Percentiles rank a stretch among this genome's conserved stretches.
These are phyloP conservation scores for Asobara japonica DNA, from an alignment of 1,140 invertebrate genomes.

Conservation along the genomic window DNA sequence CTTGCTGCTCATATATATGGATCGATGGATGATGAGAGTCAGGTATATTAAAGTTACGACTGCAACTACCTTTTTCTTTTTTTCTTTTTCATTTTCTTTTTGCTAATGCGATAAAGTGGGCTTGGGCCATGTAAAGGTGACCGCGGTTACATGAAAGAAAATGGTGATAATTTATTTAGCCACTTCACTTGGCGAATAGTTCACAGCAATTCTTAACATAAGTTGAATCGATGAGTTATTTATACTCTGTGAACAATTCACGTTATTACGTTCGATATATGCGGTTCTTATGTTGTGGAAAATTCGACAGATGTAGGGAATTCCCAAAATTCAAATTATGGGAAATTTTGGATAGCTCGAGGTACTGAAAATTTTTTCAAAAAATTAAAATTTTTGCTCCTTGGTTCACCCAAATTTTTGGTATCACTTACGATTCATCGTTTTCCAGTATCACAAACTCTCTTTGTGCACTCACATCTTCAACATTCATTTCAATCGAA, in stretches of 20 bases:
- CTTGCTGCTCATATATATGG: conserved; percentile 51
- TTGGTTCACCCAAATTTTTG: too few species aligned
- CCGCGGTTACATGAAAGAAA: conserved; percentile 4
- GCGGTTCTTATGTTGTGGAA: background rate
- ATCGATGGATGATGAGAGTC: conserved; percentile 44
- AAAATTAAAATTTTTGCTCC: too few species aligned
- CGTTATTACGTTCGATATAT: background rate
- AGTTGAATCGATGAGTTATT: conserved; percentile 2
- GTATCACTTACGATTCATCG: background rate
- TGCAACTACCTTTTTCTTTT: background rate
- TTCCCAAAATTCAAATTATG: too few species aligned
- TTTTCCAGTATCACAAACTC: background rate
- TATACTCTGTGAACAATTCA: background rate
- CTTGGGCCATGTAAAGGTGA: background rate
- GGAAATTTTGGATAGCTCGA: too few species aligned
- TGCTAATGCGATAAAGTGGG: background rate
- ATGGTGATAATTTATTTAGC: background rate
- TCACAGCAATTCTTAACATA: background rate
- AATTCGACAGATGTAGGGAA: too few species aligned
- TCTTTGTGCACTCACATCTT: background rate
- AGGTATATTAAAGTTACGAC: conserved; percentile 32
- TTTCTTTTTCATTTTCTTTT: background rate
- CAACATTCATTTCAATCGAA: background rate
- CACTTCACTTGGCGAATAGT: conserved; percentile 9
- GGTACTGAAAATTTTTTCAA: too few species aligned